Percentiles rank a stretch among this genome's conserved stretches.
phyloP scores from a whole-genome alignment of 1,140 invertebrate genomes.

The Drosophila kikkawai region DNA sequence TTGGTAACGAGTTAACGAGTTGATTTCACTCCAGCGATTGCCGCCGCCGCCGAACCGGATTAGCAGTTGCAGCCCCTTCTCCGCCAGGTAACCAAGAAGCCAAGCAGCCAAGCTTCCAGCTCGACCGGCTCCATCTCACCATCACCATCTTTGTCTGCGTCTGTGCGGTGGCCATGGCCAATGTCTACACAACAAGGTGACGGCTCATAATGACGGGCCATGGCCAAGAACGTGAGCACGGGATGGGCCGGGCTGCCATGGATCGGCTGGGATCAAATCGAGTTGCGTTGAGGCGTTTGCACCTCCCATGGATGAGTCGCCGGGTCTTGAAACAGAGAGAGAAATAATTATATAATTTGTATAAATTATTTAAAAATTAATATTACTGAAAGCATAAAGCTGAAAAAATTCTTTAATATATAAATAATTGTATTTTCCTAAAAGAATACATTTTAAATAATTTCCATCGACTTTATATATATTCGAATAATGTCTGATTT shows the following conservation, averaged over 20 bases:
- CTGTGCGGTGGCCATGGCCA: constrained; percentile 79
- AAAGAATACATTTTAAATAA: background rate
- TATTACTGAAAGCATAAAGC: background rate
- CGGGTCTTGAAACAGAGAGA: background rate
- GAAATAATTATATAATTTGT: background rate
- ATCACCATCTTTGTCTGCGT: constrained; percentile 33
- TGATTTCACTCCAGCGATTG: constrained; percentile 84
- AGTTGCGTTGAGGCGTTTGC: constrained; percentile 60
- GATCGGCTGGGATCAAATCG: constrained; percentile 47
- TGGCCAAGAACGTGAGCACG: constrained; percentile 53
- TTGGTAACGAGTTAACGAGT: constrained; percentile 85
- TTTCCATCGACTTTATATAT: background rate
- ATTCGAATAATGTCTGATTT: background rate
- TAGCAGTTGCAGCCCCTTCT: constrained; percentile 60
- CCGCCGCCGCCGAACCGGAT: constrained; percentile 73
- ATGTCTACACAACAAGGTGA: constrained; percentile 82
- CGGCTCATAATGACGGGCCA: constrained; percentile 80
- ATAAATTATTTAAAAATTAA: background rate
- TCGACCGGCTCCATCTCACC: constrained; percentile 24
- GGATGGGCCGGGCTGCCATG: constrained; percentile 21
- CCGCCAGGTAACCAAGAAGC: background rate
- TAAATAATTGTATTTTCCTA: background rate
- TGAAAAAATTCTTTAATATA: no score
- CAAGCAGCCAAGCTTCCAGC: background rate
- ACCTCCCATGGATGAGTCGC: constrained; percentile 66